These are phyloP conservation scores for Bovichtus variegatus DNA, from an alignment of 2,797 vertebrate genomes.

Conservation along the genomic window DNA sequence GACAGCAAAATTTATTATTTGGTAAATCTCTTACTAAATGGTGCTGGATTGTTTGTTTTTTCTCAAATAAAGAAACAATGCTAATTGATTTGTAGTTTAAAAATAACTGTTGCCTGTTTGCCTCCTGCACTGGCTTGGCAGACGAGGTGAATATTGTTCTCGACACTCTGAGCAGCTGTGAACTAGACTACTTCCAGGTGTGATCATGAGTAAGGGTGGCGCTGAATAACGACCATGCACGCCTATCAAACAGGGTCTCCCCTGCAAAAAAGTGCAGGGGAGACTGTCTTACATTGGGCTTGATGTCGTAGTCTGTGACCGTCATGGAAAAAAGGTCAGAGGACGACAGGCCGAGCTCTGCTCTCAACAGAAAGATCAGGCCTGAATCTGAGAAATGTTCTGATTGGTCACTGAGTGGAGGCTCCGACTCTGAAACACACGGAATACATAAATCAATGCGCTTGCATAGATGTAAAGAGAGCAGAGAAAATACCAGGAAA, in stretches of 20 bases:
- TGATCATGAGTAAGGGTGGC: not conserved
- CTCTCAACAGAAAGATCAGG: constrained; percentile 77
- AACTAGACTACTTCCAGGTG: constrained; percentile 12
- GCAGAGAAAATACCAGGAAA: not conserved
- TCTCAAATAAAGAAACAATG: not conserved
- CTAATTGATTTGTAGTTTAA: not conserved
- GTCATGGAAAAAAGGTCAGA: constrained; percentile 85
- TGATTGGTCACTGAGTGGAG: constrained; percentile 41
- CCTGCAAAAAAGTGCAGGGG: not conserved
- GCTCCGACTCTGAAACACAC: constrained; percentile 70
- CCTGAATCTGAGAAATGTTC: constrained; percentile 68
- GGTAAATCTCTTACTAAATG: not conserved
- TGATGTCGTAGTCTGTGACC: constrained; percentile 86
- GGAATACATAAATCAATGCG: not conserved
- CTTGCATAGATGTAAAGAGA: not conserved
- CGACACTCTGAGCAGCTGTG: not conserved
- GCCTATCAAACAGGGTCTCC: not conserved
- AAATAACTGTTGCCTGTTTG: not conserved
- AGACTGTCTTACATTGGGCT: constrained; percentile 71
- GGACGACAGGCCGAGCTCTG: constrained; percentile 79
- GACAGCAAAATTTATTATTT: not conserved
- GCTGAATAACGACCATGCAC: not conserved
- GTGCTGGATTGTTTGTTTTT: not conserved
- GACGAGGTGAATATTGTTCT: not conserved
- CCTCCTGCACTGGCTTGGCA: not conserved